Conservation (phyloP, 2,888 invertebrate genomes). For the Trissonchulus latispiculum region DNA sequence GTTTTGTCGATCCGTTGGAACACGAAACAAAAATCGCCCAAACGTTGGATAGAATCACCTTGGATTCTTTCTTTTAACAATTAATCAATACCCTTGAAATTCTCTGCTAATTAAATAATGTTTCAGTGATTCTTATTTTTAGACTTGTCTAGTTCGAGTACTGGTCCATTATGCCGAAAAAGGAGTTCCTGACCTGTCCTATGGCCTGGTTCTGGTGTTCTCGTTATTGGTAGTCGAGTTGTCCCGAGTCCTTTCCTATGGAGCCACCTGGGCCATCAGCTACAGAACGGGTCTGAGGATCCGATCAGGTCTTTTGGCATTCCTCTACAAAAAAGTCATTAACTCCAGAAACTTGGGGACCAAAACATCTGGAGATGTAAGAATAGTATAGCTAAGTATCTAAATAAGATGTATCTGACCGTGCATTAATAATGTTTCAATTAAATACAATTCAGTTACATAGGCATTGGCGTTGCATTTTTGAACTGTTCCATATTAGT, state of each 20-base stretch:
- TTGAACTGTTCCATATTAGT: no score
- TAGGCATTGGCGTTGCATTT: no score
- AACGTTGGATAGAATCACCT: no score
- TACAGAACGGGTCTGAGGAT: constrained; percentile 46
- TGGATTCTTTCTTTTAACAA: no score
- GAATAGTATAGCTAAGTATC: no score
- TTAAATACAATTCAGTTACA: no score
- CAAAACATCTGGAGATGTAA: constrained; percentile 46
- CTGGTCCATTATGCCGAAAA: constrained; percentile 38
- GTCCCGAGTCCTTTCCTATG: constrained; percentile 43
- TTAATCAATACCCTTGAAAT: no score
- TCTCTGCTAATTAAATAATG: no score
- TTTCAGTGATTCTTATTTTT: not conserved
- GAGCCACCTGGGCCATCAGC: constrained; percentile 45
- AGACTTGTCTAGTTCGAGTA: constrained; percentile 26
- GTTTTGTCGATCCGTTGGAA: no score
- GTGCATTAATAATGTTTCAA: no score
- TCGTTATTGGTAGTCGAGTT: constrained; percentile 41
- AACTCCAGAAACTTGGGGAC: constrained; percentile 39
- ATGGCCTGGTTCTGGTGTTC: constrained; percentile 41
- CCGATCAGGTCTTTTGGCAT: constrained; percentile 44
- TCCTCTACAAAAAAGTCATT: constrained; percentile 46
- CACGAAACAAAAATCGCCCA: no score
- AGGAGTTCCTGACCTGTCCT: constrained; percentile 29
- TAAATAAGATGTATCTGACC: no score